Base-by-base conservation (phyloP, 2,888 invertebrate genomes). In the Sarcophaga carnaria region DNA sequence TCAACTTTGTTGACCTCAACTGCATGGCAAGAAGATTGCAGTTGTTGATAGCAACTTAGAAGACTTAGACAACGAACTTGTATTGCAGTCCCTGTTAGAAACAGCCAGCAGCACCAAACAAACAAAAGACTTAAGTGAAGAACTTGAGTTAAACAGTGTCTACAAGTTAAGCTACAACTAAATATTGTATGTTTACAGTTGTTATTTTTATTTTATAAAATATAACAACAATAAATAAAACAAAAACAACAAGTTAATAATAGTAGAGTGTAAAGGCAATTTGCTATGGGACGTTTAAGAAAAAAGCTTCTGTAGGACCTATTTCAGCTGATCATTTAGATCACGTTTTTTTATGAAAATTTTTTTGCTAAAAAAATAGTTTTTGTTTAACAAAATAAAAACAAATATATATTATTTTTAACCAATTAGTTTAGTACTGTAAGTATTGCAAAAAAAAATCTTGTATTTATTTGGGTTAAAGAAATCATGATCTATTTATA, bases 1-100 rank as follows among this genome's bases (percentile, higher is more conserved):
- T 81, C 78, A 81, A 84, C 78, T 84, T 80, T 81, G 66, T 20
- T 84, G 83, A 87, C 83, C 87, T 66, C 75, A 72, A 60, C 70
- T 63, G 60, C 3, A 77, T 37, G 37, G 22, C 37, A 17, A 76
- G 66, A 71, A 87, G 86, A 87, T 87, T 81, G 81, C 20, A 59
- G 62, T 27, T 6, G 47, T 14, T 22, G 87, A 87, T 87, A 84
- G 71, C 49, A 62, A 20, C 54, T 20, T 67, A 62, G 54, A 54
- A 71, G 20, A 67, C 54, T 60, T 49, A 70, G 54, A 75, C 63
- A 25, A 59, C 70, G 59, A 71, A 71, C 54, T 54, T 54, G 14
- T 54, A 37, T 37, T 37, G 37, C 8, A 37, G 37, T 10, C 8
- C 8, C 1, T 2, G 37, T 37, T 37, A 8, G 37, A 37, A 37